These are phyloP conservation scores for Hetaerina americana DNA, from an alignment of 1,140 invertebrate genomes.

Conservation along the genomic window DNA sequence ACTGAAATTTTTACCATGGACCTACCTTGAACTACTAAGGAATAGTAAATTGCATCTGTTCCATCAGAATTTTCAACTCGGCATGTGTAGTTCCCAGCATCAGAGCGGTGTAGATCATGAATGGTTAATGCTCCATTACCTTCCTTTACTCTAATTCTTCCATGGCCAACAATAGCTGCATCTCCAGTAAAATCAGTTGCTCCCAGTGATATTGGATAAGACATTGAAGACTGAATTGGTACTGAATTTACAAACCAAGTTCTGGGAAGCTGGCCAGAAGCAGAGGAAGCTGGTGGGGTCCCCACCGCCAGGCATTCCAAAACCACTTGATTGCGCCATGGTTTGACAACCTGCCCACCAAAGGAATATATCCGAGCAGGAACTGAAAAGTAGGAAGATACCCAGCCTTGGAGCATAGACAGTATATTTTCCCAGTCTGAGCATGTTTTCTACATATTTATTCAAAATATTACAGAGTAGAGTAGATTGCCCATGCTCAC, in stretches of 20 bases:
- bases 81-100: slow-evolving; percentile 63
- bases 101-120: slow-evolving; percentile 41
- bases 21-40: slow-evolving; percentile 46
- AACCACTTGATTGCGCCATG: slow-evolving; percentile 47
- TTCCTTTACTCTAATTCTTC: neutral
- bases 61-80: slow-evolving; percentile 57
- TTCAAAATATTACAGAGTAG: too few relatives aligned
- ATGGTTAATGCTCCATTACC: neutral
- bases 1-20: too few relatives aligned
- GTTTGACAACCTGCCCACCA: slow-evolving; percentile 44
- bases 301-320: slow-evolving; percentile 52
- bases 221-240: neutral
- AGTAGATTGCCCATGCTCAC: too few relatives aligned
- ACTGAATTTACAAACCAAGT: neutral
- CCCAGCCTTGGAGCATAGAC: neutral
- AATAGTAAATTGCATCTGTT: slow-evolving; percentile 44
- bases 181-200: neutral
- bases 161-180: neutral
- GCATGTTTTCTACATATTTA: too few relatives aligned
- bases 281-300: slow-evolving; percentile 36
- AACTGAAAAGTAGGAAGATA: slow-evolving; percentile 28
- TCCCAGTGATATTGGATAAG: neutral
- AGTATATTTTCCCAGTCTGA: neutral
- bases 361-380: slow-evolving; percentile 56
- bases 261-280: slow-evolving; percentile 21